phyloP scores from a whole-genome alignment of 2,797 vertebrate genomes.

The Salarias fasciatus region DNA sequence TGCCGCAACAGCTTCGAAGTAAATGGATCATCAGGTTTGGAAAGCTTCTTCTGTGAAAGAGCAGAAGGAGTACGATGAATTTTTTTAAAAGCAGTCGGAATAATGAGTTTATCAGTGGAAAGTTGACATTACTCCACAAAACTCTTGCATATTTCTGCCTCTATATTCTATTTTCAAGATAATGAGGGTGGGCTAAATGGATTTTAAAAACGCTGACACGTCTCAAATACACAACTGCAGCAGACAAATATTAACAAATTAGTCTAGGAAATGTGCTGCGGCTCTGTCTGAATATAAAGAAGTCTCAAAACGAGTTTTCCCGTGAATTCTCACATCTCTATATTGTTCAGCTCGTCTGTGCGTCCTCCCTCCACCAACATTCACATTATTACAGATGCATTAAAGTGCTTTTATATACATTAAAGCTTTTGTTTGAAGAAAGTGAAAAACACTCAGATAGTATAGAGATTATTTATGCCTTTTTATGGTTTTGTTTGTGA shows the following conservation, averaged over 20 bases:
- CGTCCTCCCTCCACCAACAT: not conserved
- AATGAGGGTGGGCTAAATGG: not conserved
- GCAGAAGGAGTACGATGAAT: constrained; percentile 6
- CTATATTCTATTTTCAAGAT: not conserved
- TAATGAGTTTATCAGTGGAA: constrained; percentile 1
- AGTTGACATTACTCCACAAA: too few species aligned
- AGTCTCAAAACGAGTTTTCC: not conserved
- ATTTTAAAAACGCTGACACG: constrained; percentile 1
- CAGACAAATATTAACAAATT: not conserved
- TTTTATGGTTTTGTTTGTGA: not conserved
- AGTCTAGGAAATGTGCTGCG: not conserved
- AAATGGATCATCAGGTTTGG: constrained; percentile 84
- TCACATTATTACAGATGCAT: not conserved
- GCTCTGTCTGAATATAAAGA: not conserved
- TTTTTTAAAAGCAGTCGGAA: constrained; percentile 6
- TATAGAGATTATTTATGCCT: not conserved
- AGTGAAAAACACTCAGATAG: too few species aligned
- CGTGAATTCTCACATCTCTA: constrained; percentile 1
- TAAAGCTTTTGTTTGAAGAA: not conserved
- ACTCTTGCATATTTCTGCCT: not conserved
- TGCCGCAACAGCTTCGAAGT: constrained; percentile 85
- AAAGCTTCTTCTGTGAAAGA: constrained; percentile 85
- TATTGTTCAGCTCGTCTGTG: constrained; percentile 2
- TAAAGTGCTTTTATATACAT: not conserved
- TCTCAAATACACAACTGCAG: not conserved